These are phyloP conservation scores for Paramisgurnus dabryanus DNA, from an alignment of 2,113 vertebrate genomes.

Conservation along the genomic window DNA sequence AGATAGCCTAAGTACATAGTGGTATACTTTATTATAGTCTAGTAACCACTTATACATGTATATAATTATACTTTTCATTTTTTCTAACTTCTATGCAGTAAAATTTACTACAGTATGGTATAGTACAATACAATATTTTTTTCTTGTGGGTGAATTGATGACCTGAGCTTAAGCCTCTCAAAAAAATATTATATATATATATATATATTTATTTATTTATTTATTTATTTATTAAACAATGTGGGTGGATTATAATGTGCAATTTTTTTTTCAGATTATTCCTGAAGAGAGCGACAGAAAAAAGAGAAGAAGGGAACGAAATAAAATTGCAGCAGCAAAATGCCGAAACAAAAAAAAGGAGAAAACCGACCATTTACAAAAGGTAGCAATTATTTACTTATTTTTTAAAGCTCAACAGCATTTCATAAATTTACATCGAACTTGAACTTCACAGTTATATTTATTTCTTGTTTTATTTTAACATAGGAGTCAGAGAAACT, in stretches of 20 bases:
- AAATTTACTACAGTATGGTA: no score
- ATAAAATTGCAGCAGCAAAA: slow-evolving; percentile 95
- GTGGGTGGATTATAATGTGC: slow-evolving; percentile 1
- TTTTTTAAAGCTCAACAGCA: background rate
- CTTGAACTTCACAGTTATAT: no score
- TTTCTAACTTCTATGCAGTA: no score
- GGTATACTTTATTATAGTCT: no score
- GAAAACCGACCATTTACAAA: slow-evolving; percentile 91
- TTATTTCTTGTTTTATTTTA: no score
- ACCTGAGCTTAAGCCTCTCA: background rate
- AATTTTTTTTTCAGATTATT: slow-evolving; percentile 64
- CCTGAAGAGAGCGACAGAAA: slow-evolving; percentile 87
- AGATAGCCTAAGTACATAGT: no score
- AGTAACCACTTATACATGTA: no score
- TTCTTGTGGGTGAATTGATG: background rate
- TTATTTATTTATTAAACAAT: background rate
- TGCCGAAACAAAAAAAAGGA: slow-evolving; percentile 98
- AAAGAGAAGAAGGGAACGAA: slow-evolving; percentile 90
- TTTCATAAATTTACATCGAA: no score
- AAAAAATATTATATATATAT: background rate
- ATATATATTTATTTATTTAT: no score
- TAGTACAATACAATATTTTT: no score
- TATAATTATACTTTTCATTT: no score
- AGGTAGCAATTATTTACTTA: slow-evolving; percentile 69
- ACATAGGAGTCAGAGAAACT: slow-evolving; percentile 94